Base-by-base conservation (phyloP, 2,797 vertebrate species). In the Sebastiscus tertius region DNA sequence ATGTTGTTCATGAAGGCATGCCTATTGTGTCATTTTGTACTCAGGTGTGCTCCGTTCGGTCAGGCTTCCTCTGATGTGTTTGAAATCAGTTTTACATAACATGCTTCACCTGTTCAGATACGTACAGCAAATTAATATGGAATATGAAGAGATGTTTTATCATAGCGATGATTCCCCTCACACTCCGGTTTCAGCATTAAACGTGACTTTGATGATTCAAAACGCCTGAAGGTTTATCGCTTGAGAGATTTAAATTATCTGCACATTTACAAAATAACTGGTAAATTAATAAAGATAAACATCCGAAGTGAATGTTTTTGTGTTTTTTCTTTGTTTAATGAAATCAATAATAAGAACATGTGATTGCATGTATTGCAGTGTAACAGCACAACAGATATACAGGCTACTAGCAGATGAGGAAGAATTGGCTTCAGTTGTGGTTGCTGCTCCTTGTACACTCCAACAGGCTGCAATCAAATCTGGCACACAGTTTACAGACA, bases 221-320 rank as follows among this genome's bases (percentile, higher is more conserved):
- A 73, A 83, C 67, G 27, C 62, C 78, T 88, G 75, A 69, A 66
- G 61, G 88, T 89, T 76, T 87, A 56, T 83, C 81, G 81, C 58
- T 68, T 68, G 49, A 24, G 64, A 83, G 63, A 46, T 69, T 60
- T 3, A 58, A 73, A 72, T 18, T 72, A 81, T 75, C 13, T 60
- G 61, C 24, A 83, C 16, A 83, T 83, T 73, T 77, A 58, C 49
- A 56, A 16, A 74, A 77, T 80, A 42, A 87, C 78, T 74, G 54
- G 72, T 70, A 75, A 82, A 89, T 76, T 60, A 87, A 88, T 92
- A 89, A 89, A 91, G 31, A 84, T 56, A 1, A 3, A 61, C 31
- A 77, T 72, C 58, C 54, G 20, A 74, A 31, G 6, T 70, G 2
- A 42, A 60, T 75, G 13, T 76, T 31, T 85, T 27, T 75, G 59